phyloP scores from a whole-genome alignment of 2,888 invertebrate genomes.

The Coenonympha glycerion region DNA sequence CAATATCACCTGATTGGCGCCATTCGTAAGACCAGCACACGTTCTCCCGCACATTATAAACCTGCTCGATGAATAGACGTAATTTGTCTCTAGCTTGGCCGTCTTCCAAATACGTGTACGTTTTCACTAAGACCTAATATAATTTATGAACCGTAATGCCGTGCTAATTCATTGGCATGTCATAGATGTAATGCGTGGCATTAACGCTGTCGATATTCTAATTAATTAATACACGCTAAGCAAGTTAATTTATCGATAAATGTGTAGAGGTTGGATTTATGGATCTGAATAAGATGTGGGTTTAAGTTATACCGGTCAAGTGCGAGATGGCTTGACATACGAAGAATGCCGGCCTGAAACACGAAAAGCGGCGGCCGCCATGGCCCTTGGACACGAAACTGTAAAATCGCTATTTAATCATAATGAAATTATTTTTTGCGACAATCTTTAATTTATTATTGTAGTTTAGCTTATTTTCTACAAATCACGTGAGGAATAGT shows the following conservation, averaged over 20 bases:
- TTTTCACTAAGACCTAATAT: neutral
- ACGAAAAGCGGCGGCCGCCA: too few species aligned
- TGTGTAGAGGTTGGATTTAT: neutral
- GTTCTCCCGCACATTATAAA: neutral
- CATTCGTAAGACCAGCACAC: neutral
- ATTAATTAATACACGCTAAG: neutral
- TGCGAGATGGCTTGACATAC: too few species aligned
- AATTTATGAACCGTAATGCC: slow-evolving; percentile 6
- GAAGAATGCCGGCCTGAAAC: too few species aligned
- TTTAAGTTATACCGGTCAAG: too few species aligned
- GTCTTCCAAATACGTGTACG: slow-evolving; percentile 13
- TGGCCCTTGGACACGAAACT: too few species aligned
- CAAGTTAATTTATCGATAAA: neutral
- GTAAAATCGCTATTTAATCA: too few species aligned
- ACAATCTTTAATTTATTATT: too few species aligned
- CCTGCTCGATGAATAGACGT: slow-evolving; percentile 7
- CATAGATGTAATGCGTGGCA: slow-evolving; percentile 3
- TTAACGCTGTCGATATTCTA: neutral
- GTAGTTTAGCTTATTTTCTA: too few species aligned
- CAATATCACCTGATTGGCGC: neutral
- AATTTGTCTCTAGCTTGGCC: slow-evolving; percentile 15
- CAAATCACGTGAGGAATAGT: too few species aligned
- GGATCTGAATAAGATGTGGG: too few species aligned
- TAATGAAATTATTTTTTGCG: too few species aligned
- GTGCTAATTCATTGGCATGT: slow-evolving; percentile 12